Evolutionary conservation across 1,140 invertebrate species (phyloP), one percentile per base, ranked within the genome.

Genomic region (Achroia grisella): DNA sequence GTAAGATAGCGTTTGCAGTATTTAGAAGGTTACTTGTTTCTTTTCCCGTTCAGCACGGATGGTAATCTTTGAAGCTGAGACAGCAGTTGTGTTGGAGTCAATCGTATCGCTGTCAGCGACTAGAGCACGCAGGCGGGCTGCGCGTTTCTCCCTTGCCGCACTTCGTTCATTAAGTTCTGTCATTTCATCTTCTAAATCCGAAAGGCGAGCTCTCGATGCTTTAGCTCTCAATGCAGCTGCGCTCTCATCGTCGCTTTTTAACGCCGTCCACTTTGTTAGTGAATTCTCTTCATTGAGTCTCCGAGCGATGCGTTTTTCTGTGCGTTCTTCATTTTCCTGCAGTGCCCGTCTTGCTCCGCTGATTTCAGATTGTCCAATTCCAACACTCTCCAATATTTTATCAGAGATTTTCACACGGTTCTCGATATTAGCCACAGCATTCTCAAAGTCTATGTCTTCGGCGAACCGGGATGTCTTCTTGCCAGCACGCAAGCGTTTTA

Each of bases 161-260:
- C 84, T 87, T 49, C 88, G 80, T 50, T 90, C 88, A 12, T 70
- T 85, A 37, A 90, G 62, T 41, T 87, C 88, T 10, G 86, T 78
- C 83, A 90, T 89, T 68, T 91, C 90, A 39, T 89, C 88, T 55
- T 90, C 89, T 34, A 91, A 69, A 46, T 91, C 90, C 6, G 77
- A 75, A 12, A 90, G 63, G 31, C 89, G 86, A 3, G 89, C 88
- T 31, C 87, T 76, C 6, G 87, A 75, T 0, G 57, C 76, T 39
- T 79, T 79, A 12, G 74, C 77, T 28, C 79, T 48, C 36, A 78
- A 71, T 4, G 65, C 73, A 1, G 86, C 80, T 11, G 77, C 70
- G 39, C 60, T 77, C 44, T 81, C 79, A 0, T 81, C 75, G 5
- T 86, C 84, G 2, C 59, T 55, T 42, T 80, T 82, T 5, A 90